A percentile compares a stretch with the other conserved stretches of the same genome.
Conservation (phyloP, 2,888 invertebrate genomes). For the Dryococelus australis region DNA sequence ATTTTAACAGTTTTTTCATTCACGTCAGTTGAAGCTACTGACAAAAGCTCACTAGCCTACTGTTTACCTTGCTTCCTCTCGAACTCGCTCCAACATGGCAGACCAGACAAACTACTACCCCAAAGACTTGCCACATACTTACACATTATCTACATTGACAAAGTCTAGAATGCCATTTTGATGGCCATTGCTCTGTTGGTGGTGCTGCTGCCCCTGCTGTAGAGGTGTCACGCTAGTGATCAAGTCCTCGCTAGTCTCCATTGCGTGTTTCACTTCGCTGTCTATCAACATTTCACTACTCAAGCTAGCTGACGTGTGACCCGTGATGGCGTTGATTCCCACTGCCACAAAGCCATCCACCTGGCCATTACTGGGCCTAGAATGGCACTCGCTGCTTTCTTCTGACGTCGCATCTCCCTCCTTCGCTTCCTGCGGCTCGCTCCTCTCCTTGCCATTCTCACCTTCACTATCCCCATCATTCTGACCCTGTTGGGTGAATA, state of each 20-base stretch:
- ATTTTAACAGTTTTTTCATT: neutral
- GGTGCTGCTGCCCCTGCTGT: conserved; percentile 7
- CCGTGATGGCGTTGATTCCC: neutral
- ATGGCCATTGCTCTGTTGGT: conserved; percentile 46
- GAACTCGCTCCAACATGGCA: neutral
- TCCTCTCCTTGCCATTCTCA: conserved; percentile 13
- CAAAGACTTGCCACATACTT: conserved; percentile 40
- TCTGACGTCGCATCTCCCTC: conserved; percentile 30
- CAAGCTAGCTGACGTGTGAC: conserved; percentile 34
- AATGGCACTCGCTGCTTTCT: conserved; percentile 31
- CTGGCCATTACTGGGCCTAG: neutral
- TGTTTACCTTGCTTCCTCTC: neutral
- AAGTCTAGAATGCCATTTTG: conserved; percentile 47
- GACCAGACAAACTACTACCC: neutral
- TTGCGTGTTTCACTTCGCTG: conserved; percentile 38
- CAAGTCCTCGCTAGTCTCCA: conserved; percentile 44
- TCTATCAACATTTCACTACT: conserved; percentile 45
- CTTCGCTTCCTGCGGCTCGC: neutral
- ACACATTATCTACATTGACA: conserved; percentile 49
- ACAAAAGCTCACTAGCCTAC: neutral
- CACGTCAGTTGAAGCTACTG: neutral
- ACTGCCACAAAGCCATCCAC: neutral
- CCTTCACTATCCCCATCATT: conserved; percentile 33
- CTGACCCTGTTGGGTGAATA: conserved; percentile 22
- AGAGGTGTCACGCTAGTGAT: conserved; percentile 32